Evolutionary conservation across 2,888 invertebrate species (phyloP), one percentile per base, ranked within the genome.

Genomic region (Pyralis farinalis): DNA sequence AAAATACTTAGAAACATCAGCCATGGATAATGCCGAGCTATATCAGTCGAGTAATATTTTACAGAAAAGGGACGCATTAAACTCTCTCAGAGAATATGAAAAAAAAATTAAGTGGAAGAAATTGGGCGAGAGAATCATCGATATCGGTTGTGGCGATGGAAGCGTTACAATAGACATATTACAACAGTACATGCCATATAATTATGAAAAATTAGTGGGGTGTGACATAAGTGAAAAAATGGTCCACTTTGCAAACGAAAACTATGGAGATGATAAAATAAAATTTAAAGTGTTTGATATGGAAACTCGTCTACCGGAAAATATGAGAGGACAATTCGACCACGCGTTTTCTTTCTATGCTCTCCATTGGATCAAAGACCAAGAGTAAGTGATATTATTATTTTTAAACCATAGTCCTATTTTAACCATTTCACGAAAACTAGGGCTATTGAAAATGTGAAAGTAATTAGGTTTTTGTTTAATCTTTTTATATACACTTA

Each of bases 271-370:
- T 47, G 71, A 79, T 1, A 68, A 74, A 31, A 75, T 90, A 0
- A 72, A 86, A 22, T 91, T 92, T 50, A 73, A 84, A 21, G 63
- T 73, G 16, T 63, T 93, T 42, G 93, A 95, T 58, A 92, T 95
- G 33, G 74, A 90, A 0, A 71, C 82, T 0, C 66, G 82, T 12
- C 48, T 93, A 35, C 90, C 91, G 0, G 65, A 71, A 0, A 75
- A 90, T 12, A 58, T 91, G 33, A 58, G 74, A 9, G 86, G 77
- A 37, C 63, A 74, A 20, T 95, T 94, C 58, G 90, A 93, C 61
- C 94, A 95, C 61, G 90, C 92, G 0, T 92, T 94, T 38, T 95
- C 95, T 0, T 95, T 95, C 66, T 95, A 95, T 67, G 92, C 94
- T 46, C 80, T 96, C 2, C 95, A 96, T 60, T 96, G 96, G 96